Conservation (phyloP, 92 coral and sea anemone species). For the Parazoanthus darwini region DNA sequence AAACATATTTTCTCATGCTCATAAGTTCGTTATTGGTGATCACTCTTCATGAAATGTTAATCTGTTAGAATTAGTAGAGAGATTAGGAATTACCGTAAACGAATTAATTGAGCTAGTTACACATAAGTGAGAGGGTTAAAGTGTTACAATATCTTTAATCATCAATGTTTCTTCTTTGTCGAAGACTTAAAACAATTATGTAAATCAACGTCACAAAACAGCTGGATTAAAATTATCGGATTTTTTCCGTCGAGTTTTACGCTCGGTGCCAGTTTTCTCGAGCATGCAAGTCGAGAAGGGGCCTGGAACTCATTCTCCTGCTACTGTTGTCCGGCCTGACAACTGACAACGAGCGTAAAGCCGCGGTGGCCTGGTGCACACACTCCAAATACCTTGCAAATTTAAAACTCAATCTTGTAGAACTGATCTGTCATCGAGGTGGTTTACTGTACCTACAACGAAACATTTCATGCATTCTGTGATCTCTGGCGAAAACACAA, state of each 20-base stretch:
- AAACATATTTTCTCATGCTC: too few species aligned
- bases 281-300: neutral
- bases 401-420: neutral
- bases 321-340: neutral
- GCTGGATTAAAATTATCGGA: neutral
- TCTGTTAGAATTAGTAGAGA: too few species aligned
- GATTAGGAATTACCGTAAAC: too few species aligned
- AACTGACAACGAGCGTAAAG: constrained; percentile 24
- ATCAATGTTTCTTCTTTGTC: neutral
- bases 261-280: constrained; percentile 13
- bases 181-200: too few species aligned
- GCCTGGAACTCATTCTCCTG: neutral
- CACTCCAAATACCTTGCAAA: constrained; percentile 37
- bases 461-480: constrained; percentile 22
- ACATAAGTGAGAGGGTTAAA: neutral
- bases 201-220: neutral
- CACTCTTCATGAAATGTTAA: too few species aligned
- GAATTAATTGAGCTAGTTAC: too few species aligned
- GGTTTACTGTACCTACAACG: constrained; percentile 31
- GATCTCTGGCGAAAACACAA: neutral
- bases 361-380: constrained; percentile 24
- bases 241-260: neutral
- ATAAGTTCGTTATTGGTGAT: too few species aligned
- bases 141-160: neutral
- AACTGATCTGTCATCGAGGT: constrained; percentile 11